These are phyloP conservation scores for Lagopus leucura DNA, from an alignment of 2,113 vertebrate genomes.

Conservation along the genomic window DNA sequence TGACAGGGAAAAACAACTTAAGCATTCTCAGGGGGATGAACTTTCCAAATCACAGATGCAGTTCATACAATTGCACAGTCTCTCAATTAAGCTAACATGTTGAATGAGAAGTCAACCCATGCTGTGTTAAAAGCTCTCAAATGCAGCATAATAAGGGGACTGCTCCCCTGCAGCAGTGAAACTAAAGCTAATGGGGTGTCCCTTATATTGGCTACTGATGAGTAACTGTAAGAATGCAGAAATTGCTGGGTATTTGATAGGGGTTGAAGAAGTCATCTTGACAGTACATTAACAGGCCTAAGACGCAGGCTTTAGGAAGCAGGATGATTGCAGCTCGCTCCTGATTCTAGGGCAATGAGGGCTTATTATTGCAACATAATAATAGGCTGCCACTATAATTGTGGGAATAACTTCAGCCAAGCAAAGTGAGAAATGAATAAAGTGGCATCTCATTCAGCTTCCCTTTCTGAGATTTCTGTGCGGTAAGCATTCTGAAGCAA, in stretches of 20 bases:
- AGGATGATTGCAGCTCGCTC: not conserved
- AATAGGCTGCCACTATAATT: slow-evolving; percentile 20
- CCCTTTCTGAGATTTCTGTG: not conserved
- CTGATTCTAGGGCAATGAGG: not conserved
- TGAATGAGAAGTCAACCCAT: slow-evolving; percentile 12
- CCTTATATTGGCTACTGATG: not conserved
- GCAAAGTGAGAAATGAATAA: slow-evolving; percentile 24
- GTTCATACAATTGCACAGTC: not conserved
- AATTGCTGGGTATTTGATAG: not conserved
- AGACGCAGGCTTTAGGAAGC: not conserved
- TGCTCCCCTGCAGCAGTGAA: not conserved
- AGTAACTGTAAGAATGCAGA: not conserved
- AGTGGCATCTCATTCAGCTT: slow-evolving; percentile 2
- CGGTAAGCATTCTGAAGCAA: not conserved
- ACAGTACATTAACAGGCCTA: slow-evolving; percentile 9
- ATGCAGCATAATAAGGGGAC: not conserved
- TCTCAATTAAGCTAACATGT: slow-evolving; percentile 19
- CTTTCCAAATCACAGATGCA: slow-evolving; percentile 62
- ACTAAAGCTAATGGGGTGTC: not conserved
- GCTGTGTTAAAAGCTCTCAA: not conserved
- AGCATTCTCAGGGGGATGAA: slow-evolving; percentile 17
- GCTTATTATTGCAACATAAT: slow-evolving; percentile 33
- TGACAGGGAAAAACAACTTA: slow-evolving; percentile 8
- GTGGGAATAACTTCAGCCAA: slow-evolving; percentile 19
- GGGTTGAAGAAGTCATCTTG: slow-evolving; percentile 12